A percentile compares a stretch with the other conserved stretches of the same genome.
Conservation (phyloP, 2,888 invertebrate species). For the Drosophila sordidula region DNA sequence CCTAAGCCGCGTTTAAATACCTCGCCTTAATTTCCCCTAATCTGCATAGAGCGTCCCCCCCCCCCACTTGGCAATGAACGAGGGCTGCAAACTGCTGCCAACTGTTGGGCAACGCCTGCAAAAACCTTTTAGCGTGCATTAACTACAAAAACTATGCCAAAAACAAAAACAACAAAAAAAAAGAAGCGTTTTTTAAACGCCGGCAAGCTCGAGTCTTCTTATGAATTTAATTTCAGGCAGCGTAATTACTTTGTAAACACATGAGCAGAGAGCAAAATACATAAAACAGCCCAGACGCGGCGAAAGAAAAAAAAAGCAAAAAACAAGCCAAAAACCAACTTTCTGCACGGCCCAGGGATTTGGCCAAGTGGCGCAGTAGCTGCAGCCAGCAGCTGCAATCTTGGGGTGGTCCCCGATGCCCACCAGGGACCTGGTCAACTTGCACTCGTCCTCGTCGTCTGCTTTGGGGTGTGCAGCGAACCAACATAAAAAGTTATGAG, state of each 20-base stretch:
- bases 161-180: slow-evolving; percentile 11
- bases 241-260: slow-evolving; percentile 83
- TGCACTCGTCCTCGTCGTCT: slow-evolving; percentile 23
- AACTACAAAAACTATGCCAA: slow-evolving; percentile 51
- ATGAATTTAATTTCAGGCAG: slow-evolving; percentile 82
- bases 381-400: slow-evolving; percentile 62
- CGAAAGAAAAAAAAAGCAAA: slow-evolving; percentile 27
- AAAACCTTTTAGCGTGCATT: slow-evolving; percentile 77
- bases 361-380: slow-evolving; percentile 64
- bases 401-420: slow-evolving; percentile 62
- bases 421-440: slow-evolving; percentile 48
- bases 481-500: slow-evolving; percentile 80
- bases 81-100: slow-evolving; percentile 53
- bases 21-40: slow-evolving; percentile 73
- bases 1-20: slow-evolving; percentile 74
- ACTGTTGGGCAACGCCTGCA: slow-evolving; percentile 33
- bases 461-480: slow-evolving; percentile 72
- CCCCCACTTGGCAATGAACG: slow-evolving; percentile 53
- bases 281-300: slow-evolving; percentile 49
- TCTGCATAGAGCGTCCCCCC: slow-evolving; percentile 64
- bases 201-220: slow-evolving; percentile 62
- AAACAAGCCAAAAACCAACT: slow-evolving; percentile 48
- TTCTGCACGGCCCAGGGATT: slow-evolving; percentile 62
- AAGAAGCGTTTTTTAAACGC: slow-evolving; percentile 73
- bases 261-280: slow-evolving; percentile 66